phyloP scores from a whole-genome alignment of 2,113 vertebrate genomes.

The Heteronetta atricapilla region DNA sequence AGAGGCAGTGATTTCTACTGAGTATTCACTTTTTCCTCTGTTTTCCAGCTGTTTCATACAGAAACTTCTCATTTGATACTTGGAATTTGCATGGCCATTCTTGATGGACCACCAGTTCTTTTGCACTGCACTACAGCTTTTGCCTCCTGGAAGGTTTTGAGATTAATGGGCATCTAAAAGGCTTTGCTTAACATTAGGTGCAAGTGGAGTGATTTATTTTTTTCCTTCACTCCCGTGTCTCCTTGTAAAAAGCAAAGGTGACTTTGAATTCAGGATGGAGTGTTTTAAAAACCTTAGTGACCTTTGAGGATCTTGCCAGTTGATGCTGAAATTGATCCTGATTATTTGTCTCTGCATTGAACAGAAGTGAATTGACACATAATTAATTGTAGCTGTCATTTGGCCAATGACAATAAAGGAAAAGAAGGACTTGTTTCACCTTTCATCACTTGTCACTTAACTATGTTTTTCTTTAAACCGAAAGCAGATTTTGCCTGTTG shows the following conservation, averaged over 20 bases:
- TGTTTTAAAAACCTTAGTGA: neutral
- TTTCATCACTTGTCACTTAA: neutral
- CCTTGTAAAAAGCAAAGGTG: neutral
- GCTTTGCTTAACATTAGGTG: accelerated
- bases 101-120: neutral
- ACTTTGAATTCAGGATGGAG: neutral
- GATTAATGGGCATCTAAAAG: neutral
- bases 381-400: neutral
- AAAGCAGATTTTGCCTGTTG: neutral
- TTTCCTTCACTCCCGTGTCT: neutral
- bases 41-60: neutral
- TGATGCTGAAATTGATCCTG: neutral
- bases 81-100: neutral
- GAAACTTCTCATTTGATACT: neutral
- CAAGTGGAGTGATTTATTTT: neutral
- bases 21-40: neutral
- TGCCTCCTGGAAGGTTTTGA: neutral
- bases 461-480: neutral
- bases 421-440: neutral
- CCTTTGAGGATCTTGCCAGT: neutral
- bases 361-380: neutral
- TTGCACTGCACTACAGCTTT: neutral
- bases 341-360: neutral
- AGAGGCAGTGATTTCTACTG: neutral
- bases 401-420: neutral